Base-by-base conservation (phyloP, 1,140 invertebrate genomes). In the Aphelinus atriplicis region DNA sequence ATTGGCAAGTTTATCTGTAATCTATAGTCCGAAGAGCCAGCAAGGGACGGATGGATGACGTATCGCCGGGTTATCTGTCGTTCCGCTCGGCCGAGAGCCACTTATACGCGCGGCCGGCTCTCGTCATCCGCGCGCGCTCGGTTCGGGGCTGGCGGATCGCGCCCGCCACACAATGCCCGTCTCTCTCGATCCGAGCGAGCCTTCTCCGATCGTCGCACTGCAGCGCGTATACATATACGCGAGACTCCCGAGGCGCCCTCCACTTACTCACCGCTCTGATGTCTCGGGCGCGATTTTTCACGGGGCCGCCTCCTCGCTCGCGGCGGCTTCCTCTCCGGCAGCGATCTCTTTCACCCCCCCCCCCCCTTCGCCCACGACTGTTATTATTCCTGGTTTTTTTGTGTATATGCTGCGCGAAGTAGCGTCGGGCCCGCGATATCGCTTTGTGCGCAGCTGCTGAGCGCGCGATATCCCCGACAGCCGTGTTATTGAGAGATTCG, bases 1-100 rank as follows among this genome's bases (percentile, higher is more conserved):
- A 70, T 73, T 73, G 63, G 55, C 48, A 73, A 51, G 68, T 61
- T 70, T 70, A 70, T 70, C 68, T 62, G 63, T 73, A 73, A 76
- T 66, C 66, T 66, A 72, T 62, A 72, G 43, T 62, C 65, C 55
- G 66, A 47, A 73, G 68, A 58, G 58, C 64, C 48, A 45, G 50
- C 65, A 26, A 48, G n/a, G 7, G 45, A 57, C 56, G 56, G 56
- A 60, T 45, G 61, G 61, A 63, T 45, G 42, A n/a, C 26, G 51
- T 68, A 68, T 68, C 66, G 66, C 66, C 56, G 68, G 51, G n/a
- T 70, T 70, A 70, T 70, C 68, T 70, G 68, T 70, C 57, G 56
- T 70, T 70, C 68, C 68, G 68, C 6, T 61, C 55, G 66, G 53
- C 45, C 66, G 66, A 58, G 26, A 26, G 55, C 66, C 66, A 58